A percentile compares a stretch with the other conserved stretches of the same genome.
phyloP scores from a whole-genome alignment of 2,888 invertebrate genomes.

The Amphipoea oculea region DNA sequence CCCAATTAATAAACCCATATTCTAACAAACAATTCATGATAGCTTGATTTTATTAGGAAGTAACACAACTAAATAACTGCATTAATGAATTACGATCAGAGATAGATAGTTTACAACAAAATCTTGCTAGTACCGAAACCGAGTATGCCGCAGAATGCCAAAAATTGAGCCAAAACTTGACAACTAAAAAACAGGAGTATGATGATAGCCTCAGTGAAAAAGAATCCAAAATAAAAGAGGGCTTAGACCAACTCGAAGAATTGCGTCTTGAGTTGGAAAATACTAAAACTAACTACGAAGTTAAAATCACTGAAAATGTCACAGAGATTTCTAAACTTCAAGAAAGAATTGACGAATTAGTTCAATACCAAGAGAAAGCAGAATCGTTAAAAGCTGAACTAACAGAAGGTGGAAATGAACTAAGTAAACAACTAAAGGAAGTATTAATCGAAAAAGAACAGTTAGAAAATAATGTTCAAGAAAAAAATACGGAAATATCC shows the following conservation, averaged over 20 bases:
- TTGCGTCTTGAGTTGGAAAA: constrained; percentile 72
- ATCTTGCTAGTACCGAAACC: constrained; percentile 73
- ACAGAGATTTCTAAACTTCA: constrained; percentile 69
- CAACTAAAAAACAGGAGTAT: constrained; percentile 71
- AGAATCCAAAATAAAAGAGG: constrained; percentile 76
- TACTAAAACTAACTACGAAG: constrained; percentile 68
- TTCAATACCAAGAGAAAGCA: constrained; percentile 61
- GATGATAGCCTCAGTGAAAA: constrained; percentile 73
- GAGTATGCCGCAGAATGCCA: constrained; percentile 70
- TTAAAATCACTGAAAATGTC: constrained; percentile 65
- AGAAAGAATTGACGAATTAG: constrained; percentile 70
- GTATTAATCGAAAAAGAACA: constrained; percentile 61
- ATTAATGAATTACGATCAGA: constrained; percentile 78
- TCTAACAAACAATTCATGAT: constrained; percentile 42
- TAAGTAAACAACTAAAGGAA: constrained; percentile 63
- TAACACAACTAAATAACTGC: constrained; percentile 69
- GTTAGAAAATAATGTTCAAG: constrained; percentile 58
- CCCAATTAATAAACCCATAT: constrained; percentile 14
- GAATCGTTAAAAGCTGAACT: constrained; percentile 61
- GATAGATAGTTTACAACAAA: constrained; percentile 76
- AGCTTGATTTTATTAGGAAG: constrained; percentile 78
- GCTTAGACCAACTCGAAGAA: constrained; percentile 70
- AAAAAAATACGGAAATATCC: constrained; percentile 66
- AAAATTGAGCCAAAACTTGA: constrained; percentile 73
- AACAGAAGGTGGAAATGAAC: constrained; percentile 63